Base-by-base conservation (phyloP, 2,113 vertebrate species). In the Gavialis gangeticus region DNA sequence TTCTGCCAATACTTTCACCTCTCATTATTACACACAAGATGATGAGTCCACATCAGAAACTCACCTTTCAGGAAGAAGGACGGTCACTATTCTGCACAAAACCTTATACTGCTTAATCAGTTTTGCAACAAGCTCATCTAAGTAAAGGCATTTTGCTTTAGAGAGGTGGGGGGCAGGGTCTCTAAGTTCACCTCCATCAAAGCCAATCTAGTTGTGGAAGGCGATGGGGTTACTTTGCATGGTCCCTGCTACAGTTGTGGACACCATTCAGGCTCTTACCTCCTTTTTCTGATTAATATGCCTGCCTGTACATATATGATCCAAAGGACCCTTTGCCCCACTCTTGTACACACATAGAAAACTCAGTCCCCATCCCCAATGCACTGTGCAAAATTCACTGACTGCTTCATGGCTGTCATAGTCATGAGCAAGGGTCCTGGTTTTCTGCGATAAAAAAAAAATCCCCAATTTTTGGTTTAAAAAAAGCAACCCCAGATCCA, bases 291-390 rank as follows among this genome's bases (percentile, higher is more conserved):
- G 25, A 34, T 67, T 21, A 62, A 54, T 5, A 12, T 46, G 2
- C 16, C 22, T 75, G 4, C 58, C 12, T 4, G 16, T 82, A n/a
- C 25, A 28, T 88, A 66, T 16, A 27, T 55, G 60, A 34, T 30
- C 46, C 64, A 62, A 46, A 62, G 4, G 14, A 25, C 12, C 46
- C 3, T 34, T 63, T 62, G 30, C 69, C 58, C 18, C 56, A 58
- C n/a, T 56, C 16, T 16, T 46, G 12, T 13, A 75, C 30, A 5
- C 22, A 28, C 14, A 2, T 3, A 17, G 66, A n/a, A 78, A 78
- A 27, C 63, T 27, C 21, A 30, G 2, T 0, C 0, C 46, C 66
- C 73, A 2, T 15, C 62, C 57, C 12, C 18, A 69, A 15, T 0
- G 1, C 16, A 12, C 6, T 30, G 8, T 69, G 66, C 16, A 6